Evolutionary conservation across 2,888 invertebrate genomes (phyloP).

Genomic region (Drosophila mulleri): DNA sequence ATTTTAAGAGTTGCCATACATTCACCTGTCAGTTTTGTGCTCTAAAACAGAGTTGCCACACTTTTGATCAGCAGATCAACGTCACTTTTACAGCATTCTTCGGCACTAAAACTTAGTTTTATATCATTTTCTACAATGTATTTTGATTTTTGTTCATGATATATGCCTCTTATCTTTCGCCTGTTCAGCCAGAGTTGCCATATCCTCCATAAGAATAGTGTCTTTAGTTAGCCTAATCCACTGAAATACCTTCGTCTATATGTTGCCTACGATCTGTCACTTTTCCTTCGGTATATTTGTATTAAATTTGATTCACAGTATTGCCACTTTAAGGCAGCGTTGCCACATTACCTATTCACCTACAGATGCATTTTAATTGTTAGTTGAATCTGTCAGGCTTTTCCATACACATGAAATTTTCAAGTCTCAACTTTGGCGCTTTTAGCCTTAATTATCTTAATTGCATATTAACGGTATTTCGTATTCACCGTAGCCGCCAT

Average conservation of each 20-base stretch:
- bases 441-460: slow-evolving; percentile 31
- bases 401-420: neutral
- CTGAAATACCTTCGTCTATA: neutral
- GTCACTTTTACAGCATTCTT: too few species aligned
- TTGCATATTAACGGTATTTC: slow-evolving; percentile 40
- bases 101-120: too few species aligned
- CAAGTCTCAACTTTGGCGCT: neutral
- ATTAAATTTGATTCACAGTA: neutral
- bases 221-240: neutral
- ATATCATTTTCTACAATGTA: neutral
- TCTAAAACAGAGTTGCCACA: too few species aligned
- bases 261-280: too few species aligned
- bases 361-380: neutral
- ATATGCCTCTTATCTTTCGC: neutral
- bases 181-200: neutral
- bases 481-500: slow-evolving; percentile 1
- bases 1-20: too few species aligned
- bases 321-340: neutral
- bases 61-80: too few species aligned
- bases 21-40: too few species aligned
- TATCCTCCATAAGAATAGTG: neutral
- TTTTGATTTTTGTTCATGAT: neutral
- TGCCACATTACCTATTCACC: neutral
- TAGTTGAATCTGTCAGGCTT: neutral
- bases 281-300: neutral